These are phyloP conservation scores for Papilio elwesi DNA, from an alignment of 2,888 invertebrate genomes.

Conservation along the genomic window DNA sequence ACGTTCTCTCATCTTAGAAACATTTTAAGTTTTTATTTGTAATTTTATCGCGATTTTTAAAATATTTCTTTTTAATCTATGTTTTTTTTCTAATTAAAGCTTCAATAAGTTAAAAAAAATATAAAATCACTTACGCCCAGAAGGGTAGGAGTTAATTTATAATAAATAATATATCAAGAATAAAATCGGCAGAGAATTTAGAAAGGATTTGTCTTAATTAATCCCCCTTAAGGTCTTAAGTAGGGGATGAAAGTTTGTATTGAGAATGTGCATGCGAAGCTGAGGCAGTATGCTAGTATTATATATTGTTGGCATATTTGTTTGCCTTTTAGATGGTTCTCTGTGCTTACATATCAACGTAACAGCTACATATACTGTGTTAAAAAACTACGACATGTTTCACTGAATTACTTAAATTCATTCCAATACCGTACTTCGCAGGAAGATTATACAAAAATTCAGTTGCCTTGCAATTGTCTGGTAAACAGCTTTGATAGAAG, in stretches of 20 bases:
- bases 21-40: not conserved
- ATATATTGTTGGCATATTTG: no score
- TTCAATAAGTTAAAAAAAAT: not conserved
- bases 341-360: not conserved
- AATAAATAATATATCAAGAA: no score
- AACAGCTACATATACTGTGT: no score
- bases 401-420: conserved; percentile 1
- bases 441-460: not conserved
- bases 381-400: not conserved
- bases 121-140: not conserved
- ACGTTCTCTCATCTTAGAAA: not conserved
- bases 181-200: no score
- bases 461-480: not conserved
- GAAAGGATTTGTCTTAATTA: no score
- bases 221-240: no score
- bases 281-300: no score
- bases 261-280: no score
- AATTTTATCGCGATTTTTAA: not conserved
- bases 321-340: not conserved
- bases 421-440: not conserved
- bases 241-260: no score
- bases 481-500: not conserved
- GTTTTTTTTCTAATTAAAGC: not conserved
- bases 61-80: not conserved
- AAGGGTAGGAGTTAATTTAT: not conserved